A percentile compares a stretch with the other conserved stretches of the same genome.
phyloP scores from a whole-genome alignment of 2,888 invertebrate genomes.

The Pemphredon lugubris region DNA sequence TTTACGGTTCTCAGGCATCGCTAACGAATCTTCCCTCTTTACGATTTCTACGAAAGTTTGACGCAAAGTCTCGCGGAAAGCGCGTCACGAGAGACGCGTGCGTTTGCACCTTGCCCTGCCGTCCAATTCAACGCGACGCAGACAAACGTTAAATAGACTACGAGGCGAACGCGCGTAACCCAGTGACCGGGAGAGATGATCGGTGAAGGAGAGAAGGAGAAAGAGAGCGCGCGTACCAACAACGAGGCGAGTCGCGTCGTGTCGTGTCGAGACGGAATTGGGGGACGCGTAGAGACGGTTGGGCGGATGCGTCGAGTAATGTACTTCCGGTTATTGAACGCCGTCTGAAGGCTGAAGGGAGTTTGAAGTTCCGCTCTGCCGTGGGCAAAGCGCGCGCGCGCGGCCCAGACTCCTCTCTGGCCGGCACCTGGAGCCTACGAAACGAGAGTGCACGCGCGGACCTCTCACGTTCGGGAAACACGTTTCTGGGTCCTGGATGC shows the following conservation, averaged over 20 bases:
- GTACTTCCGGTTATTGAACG: constrained; percentile 79
- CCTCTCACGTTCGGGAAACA: constrained; percentile 46
- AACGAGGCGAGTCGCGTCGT: constrained; percentile 62
- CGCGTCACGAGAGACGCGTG: no score
- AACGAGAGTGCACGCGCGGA: constrained; percentile 28
- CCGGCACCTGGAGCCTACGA: constrained; percentile 66
- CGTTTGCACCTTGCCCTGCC: no score
- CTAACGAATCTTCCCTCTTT: neutral
- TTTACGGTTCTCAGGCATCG: neutral
- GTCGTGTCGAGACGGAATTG: constrained; percentile 76
- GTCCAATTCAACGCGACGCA: no score
- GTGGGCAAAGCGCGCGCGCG: no score
- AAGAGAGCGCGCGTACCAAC: constrained; percentile 47
- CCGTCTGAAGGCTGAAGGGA: constrained; percentile 72
- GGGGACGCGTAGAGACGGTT: constrained; percentile 78
- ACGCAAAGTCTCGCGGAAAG: neutral
- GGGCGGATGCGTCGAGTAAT: constrained; percentile 80
- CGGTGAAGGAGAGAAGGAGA: constrained; percentile 20
- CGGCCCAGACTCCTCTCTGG: constrained; percentile 59
- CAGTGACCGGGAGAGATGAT: constrained; percentile 42
- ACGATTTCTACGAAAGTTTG: neutral
- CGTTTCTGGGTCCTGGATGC: constrained; percentile 34
- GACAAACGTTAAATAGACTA: no score
- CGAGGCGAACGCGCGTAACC: constrained; percentile 48
- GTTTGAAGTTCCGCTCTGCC: constrained; percentile 50